Evolutionary conservation across 2,888 invertebrate genomes (phyloP), one percentile per base, ranked within the genome.

Genomic region (Scaptomyza reducta): DNA sequence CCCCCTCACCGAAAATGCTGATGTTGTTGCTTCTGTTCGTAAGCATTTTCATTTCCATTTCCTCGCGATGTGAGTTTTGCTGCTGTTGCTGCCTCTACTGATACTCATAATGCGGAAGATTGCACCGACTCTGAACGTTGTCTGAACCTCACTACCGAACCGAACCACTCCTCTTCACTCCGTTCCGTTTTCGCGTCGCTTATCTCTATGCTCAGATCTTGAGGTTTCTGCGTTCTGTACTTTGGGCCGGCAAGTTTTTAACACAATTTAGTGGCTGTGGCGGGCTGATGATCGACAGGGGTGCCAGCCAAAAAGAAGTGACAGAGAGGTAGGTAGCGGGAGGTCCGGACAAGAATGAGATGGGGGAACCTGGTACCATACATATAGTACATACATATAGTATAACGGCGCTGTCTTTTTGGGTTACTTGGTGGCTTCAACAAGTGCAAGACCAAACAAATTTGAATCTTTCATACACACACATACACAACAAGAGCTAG

Each of bases 191-290:
- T 74, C 56, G 72, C 83, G 40, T 54, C 55, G 76, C 70, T 85
- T 85, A 85, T 85, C 84, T 74, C 31, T 27, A 33, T 60, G 44
- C 62, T 72, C 64, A 76, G 79, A 88, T 85, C 84, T 85, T 85
- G 89, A 84, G 84, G 84, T 88, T 88, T 88, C 69, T 88, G 66
- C 85, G 85, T 88, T 85, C 89, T 88, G 85, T 88, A 75, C 67
- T 73, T 74, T 64, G 69, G 79, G 78, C 81, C 66, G 64, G 67
- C 68, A 70, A 70, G 70, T 86, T 88, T 86, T 83, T 83, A 83
- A 83, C 87, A 83, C 82, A 83, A 88, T 83, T 83, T 83, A 86
- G 86, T 86, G 68, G 84, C 77, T 74, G 74, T 54, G 64, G 64
- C 64, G 38, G 54, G 49, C 67, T 67, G 74, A 67, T 72, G 74